phyloP scores from a whole-genome alignment of 2,113 vertebrate species.

The Eira barbara region DNA sequence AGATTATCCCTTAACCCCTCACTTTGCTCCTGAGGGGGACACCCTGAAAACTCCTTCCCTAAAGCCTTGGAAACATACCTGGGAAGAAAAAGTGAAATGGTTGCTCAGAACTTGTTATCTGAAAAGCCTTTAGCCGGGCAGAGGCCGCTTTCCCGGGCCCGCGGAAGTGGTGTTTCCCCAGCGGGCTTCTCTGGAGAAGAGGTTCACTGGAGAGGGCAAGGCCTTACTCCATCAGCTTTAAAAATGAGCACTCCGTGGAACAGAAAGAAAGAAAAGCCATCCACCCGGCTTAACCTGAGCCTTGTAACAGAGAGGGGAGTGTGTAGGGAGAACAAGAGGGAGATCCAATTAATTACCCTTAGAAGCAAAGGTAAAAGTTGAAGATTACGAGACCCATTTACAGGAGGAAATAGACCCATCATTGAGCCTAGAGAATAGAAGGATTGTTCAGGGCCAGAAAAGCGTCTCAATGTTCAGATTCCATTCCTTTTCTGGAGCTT shows the following conservation, averaged over 20 bases:
- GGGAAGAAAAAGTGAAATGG: background rate
- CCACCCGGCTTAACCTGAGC: slow-evolving; percentile 70
- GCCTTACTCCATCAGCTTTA: slow-evolving; percentile 58
- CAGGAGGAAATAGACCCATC: slow-evolving; percentile 76
- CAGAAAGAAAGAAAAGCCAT: slow-evolving; percentile 59
- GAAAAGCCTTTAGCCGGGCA: background rate
- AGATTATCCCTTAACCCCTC: background rate
- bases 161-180: background rate
- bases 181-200: slow-evolving; percentile 47
- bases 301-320: slow-evolving; percentile 73
- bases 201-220: background rate
- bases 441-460: slow-evolving; percentile 75
- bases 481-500: slow-evolving; percentile 72
- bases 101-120: background rate
- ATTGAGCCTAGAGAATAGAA: slow-evolving; percentile 76
- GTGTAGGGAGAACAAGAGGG: slow-evolving; percentile 70
- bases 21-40: background rate
- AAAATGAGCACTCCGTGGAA: slow-evolving; percentile 38
- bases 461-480: slow-evolving; percentile 70
- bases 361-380: slow-evolving; percentile 71
- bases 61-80: background rate
- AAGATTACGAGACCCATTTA: slow-evolving; percentile 76
- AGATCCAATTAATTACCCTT: slow-evolving; percentile 69
- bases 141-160: background rate
- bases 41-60: background rate